Conservation (phyloP, 2,797 vertebrate genomes). For the Tangara arthus region DNA sequence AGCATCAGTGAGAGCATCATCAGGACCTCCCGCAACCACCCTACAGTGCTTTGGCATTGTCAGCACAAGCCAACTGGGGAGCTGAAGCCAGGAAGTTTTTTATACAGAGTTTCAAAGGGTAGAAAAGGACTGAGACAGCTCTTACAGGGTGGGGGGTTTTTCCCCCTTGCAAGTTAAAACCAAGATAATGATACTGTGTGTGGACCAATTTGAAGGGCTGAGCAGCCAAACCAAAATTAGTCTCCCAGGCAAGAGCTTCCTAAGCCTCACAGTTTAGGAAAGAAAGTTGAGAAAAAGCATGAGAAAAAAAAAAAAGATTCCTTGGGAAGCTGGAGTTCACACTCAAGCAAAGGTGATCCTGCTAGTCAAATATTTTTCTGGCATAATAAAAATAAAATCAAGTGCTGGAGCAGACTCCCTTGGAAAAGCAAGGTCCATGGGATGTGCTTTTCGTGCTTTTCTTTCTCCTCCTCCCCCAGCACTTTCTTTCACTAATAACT, state of each 20-base stretch:
- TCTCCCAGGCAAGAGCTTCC: slow-evolving; percentile 83
- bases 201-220: slow-evolving; percentile 77
- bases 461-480: background rate
- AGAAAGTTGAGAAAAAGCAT: slow-evolving; percentile 86
- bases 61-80: background rate
- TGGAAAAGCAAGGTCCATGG: background rate
- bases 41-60: background rate
- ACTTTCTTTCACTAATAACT: slow-evolving; percentile 38
- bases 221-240: slow-evolving; percentile 87
- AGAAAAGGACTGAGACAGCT: slow-evolving; percentile 36
- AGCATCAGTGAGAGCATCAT: background rate
- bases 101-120: slow-evolving; percentile 18
- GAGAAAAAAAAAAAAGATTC: slow-evolving; percentile 68
- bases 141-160: background rate
- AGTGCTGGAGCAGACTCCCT: slow-evolving; percentile 43
- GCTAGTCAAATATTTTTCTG: slow-evolving; percentile 69
- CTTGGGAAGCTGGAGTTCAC: slow-evolving; percentile 70
- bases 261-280: slow-evolving; percentile 82
- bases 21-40: background rate
- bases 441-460: background rate
- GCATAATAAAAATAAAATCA: slow-evolving; percentile 72
- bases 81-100: background rate
- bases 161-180: slow-evolving; percentile 82
- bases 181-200: slow-evolving; percentile 89
- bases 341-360: slow-evolving; percentile 78